Evolutionary conservation across 1,140 invertebrate species (phyloP), one percentile per base, ranked within the genome.

Genomic region (Drosophila cardini): DNA sequence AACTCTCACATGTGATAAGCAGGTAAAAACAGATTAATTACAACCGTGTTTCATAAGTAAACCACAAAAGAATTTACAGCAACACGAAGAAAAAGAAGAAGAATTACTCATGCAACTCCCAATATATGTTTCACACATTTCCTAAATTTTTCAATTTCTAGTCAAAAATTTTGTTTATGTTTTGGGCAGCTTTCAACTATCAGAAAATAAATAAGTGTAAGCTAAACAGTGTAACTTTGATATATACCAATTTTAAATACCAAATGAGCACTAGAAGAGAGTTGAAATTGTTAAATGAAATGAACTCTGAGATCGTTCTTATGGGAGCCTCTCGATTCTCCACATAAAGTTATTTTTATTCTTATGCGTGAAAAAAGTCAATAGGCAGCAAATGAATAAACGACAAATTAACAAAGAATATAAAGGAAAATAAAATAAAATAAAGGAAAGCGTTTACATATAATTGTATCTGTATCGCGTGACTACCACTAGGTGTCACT

Each of bases 181-280:
- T 2, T 26, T 21, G 65, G 78, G 69, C 78, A 75, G 81, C 78
- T 85, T 86, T 85, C 74, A 86, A 85, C 74, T 81, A 75, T 86
- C 81, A 86, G 86, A 78, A 82, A 85, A 78, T 78, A 78, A 70
- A 74, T 78, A 38, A n/a, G n/a, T n/a, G n/a, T n/a, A n/a, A n/a
- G n/a, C n/a, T n/a, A n/a, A 86, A 81, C 58, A 48, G 11, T 21
- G 18, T 48, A 21, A 48, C 46, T 30, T 30, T 10, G 46, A 10
- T 30, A 48, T 48, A 48, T 73, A 80, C 74, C 80, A 69, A 68
- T 80, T 21, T 21, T 21, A 21, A 21, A 4, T 21, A 21, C 21
- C 2, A 21, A 21, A 21, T 21, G 4, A 21, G 21, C 21, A 21
- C 21, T 4, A 5, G 3, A 1, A 2, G 21, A 26, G 5, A 26